Evolutionary conservation across 2,113 vertebrate genomes (phyloP).

Genomic region (Neolamprologus brichardi): DNA sequence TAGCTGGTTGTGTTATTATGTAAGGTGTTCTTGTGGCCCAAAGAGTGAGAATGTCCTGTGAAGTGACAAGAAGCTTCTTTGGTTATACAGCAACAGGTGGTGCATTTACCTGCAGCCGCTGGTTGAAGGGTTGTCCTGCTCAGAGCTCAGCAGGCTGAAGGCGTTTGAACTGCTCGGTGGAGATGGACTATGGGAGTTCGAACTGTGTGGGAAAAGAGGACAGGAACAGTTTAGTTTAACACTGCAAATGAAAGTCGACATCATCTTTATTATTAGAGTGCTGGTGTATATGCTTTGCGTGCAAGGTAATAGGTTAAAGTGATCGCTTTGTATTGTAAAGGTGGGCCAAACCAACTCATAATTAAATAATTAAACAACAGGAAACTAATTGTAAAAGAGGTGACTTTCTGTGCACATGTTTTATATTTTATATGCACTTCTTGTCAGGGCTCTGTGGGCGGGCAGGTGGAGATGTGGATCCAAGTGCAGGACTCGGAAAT

Average conservation of each 20-base stretch:
- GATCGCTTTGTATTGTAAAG: neutral
- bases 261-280: neutral
- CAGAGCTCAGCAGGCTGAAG: constrained; percentile 83
- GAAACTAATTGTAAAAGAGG: neutral
- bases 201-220: constrained; percentile 46
- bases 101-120: constrained; percentile 83
- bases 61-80: neutral
- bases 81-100: neutral
- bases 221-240: neutral
- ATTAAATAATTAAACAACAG: neutral
- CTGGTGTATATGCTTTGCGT: neutral
- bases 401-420: neutral
- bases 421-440: neutral
- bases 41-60: neutral
- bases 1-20: neutral
- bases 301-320: neutral
- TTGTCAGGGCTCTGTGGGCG: neutral
- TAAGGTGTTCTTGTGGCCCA: neutral
- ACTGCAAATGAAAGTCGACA: neutral
- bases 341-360: neutral
- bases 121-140: constrained; percentile 82
- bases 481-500: neutral
- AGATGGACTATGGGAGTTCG: constrained; percentile 74
- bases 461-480: neutral
- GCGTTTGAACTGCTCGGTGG: constrained; percentile 78